Conservation (phyloP, 1,140 invertebrate species). For the Euborellia annulipes region DNA sequence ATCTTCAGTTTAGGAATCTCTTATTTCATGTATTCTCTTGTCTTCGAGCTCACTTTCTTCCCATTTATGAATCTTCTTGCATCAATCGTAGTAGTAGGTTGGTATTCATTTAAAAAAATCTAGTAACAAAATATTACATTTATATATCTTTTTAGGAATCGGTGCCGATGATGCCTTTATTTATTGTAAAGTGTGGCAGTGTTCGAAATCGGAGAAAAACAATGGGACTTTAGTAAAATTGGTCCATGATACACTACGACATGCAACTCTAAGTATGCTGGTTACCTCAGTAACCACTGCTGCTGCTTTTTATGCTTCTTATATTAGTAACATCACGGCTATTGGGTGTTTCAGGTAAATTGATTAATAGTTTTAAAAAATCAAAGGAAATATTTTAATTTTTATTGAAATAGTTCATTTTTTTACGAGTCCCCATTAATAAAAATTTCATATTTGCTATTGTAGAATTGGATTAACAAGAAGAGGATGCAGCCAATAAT, state of each 20-base stretch:
- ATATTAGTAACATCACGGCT: constrained; percentile 79
- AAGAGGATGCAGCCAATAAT: too few relatives aligned
- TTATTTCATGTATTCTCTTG: constrained; percentile 81
- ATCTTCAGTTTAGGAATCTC: constrained; percentile 72
- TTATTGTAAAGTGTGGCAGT: constrained; percentile 77
- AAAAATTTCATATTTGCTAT: too few relatives aligned
- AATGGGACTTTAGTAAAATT: constrained; percentile 42
- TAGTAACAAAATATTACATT: too few relatives aligned
- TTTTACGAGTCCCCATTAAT: too few relatives aligned
- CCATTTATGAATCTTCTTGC: constrained; percentile 95
- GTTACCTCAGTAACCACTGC: constrained; percentile 87
- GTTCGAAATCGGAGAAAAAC: constrained; percentile 45
- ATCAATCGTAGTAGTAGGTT: constrained; percentile 74
- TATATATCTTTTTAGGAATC: constrained; percentile 42
- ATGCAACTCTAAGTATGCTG: constrained; percentile 77
- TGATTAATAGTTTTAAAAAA: too few relatives aligned
- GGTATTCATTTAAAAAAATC: constrained; percentile 18
- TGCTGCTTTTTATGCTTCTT: constrained; percentile 81
- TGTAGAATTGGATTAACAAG: too few relatives aligned
- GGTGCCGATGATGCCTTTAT: constrained; percentile 94
- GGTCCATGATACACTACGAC: constrained; percentile 63
- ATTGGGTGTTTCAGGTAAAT: constrained; percentile 80
- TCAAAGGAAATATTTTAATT: too few relatives aligned
- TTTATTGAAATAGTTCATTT: too few relatives aligned
- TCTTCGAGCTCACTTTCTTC: constrained; percentile 79